Evolutionary conservation across 2,113 vertebrate species (phyloP).

Genomic region (Hypocryptadius cinnamomeus): DNA sequence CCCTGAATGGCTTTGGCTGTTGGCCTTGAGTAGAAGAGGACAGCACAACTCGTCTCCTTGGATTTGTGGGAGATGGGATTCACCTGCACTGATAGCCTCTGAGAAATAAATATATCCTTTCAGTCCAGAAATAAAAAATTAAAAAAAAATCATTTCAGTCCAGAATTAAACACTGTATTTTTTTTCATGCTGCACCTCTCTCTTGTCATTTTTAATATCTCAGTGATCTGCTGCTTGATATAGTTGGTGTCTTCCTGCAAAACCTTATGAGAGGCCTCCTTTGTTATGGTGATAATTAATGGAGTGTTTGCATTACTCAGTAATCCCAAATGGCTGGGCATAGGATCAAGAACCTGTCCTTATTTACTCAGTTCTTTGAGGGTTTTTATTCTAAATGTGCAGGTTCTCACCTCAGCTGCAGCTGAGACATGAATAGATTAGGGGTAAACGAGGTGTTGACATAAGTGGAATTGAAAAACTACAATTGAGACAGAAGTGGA

Average conservation of each 20-base stretch:
- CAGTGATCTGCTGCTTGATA: neutral
- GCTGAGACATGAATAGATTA: neutral
- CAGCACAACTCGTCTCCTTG: neutral
- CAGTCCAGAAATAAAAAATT: neutral
- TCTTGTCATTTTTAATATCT: neutral
- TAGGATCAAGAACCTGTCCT: neutral
- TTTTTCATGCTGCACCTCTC: neutral
- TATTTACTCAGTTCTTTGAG: neutral
- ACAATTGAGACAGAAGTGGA: neutral
- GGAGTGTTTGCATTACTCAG: neutral
- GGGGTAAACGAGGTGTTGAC: neutral
- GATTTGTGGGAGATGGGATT: neutral
- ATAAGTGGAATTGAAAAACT: neutral
- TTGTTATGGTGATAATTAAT: neutral
- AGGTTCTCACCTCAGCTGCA: neutral
- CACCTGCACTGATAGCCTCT: neutral
- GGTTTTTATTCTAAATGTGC: neutral
- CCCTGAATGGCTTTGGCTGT: neutral
- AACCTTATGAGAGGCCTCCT: neutral
- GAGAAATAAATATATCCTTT: neutral
- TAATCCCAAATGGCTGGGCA: neutral
- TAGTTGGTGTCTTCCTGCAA: neutral
- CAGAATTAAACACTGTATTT: neutral
- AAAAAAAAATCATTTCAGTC: neutral
- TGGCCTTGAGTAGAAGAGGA: neutral